Evolutionary conservation across 2,888 invertebrate genomes (phyloP).

Genomic region (Rhagophthalmus giganteus): DNA sequence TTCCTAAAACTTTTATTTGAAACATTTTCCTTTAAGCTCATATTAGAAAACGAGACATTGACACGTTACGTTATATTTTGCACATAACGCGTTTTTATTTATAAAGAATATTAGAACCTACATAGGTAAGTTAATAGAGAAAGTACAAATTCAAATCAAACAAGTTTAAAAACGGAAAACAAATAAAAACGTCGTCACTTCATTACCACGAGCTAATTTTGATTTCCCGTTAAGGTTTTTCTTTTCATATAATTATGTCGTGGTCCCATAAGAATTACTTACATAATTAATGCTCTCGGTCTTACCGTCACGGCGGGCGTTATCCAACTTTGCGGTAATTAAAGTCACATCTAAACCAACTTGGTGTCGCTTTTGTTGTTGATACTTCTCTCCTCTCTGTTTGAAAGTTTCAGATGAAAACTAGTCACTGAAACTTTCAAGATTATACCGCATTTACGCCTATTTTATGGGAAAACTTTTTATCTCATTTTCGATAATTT

Average conservation of each 20-base stretch:
- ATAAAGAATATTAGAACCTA: no score
- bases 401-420: constrained; percentile 10
- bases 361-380: constrained; percentile 20
- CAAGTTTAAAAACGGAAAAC: no score
- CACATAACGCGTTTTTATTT: no score
- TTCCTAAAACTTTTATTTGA: no score
- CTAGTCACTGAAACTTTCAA: constrained; percentile 12
- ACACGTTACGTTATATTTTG: no score
- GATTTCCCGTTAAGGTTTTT: no score
- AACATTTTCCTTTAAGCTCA: no score
- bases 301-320: constrained; percentile 17
- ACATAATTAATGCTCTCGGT: constrained; percentile 23
- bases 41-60: no score
- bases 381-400: constrained; percentile 15
- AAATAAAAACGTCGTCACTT: no score
- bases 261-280: constrained; percentile 18
- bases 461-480: constrained; percentile 22
- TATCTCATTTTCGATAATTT: constrained; percentile 22
- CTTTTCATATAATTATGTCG: constrained; percentile 19
- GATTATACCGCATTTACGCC: constrained; percentile 10
- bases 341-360: constrained; percentile 26
- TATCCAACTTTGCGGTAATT: constrained; percentile 25
- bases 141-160: no score
- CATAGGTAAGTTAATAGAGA: no score
- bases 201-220: no score